Evolutionary conservation across 2,888 invertebrate genomes (phyloP).

Genomic region (Drosophila formosana): DNA sequence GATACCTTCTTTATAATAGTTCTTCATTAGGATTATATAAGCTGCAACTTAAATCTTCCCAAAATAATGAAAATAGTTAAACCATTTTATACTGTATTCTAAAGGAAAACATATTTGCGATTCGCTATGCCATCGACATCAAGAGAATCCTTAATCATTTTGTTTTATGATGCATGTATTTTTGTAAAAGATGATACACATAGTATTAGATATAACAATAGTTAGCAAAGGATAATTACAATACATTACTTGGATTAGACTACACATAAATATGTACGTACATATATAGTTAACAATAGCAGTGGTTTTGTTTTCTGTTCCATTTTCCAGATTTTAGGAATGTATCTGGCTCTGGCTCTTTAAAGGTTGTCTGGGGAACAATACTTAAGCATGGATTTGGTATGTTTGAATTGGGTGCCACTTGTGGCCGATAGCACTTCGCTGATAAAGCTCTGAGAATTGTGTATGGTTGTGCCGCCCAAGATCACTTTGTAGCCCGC

Average conservation of each 20-base stretch:
- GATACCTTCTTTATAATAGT: no score
- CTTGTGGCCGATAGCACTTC: constrained; percentile 90
- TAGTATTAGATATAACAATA: constrained; percentile 36
- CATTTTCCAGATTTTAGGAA: constrained; percentile 17
- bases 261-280: constrained; percentile 35
- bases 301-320: constrained; percentile 18
- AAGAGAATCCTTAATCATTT: constrained; percentile 1
- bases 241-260: constrained; percentile 39
- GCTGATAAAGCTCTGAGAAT: constrained; percentile 92
- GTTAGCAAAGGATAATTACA: constrained; percentile 12
- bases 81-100: not conserved
- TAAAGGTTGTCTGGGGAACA: constrained; percentile 87
- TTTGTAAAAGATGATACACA: constrained; percentile 41
- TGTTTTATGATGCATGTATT: constrained; percentile 20
- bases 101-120: not conserved
- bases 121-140: not conserved
- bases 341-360: constrained; percentile 16
- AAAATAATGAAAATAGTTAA: not conserved
- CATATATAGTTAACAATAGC: constrained; percentile 72
- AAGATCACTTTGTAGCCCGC: constrained; percentile 91
- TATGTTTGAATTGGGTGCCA: constrained; percentile 88
- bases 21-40: no score
- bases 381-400: constrained; percentile 90
- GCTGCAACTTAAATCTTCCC: no score
- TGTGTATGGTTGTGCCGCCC: constrained; percentile 97